Evolutionary conservation across 2,113 vertebrate species (phyloP).

Genomic region (Anoura caudifer): DNA sequence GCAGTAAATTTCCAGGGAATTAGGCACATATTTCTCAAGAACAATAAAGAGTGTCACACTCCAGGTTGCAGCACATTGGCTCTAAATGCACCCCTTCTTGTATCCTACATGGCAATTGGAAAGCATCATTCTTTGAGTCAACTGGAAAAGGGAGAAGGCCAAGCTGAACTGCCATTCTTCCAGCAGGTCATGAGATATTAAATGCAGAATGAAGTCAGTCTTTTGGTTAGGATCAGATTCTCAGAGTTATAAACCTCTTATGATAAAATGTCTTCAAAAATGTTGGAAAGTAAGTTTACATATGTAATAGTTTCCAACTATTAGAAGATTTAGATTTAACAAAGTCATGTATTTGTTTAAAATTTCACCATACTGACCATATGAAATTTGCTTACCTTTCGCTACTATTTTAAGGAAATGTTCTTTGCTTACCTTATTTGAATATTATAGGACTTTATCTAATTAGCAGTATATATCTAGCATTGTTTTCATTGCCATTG

Average conservation of each 20-base stretch:
- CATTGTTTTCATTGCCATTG: not conserved
- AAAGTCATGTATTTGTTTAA: not conserved
- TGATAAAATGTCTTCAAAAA: slow-evolving; percentile 17
- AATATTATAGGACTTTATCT: not conserved
- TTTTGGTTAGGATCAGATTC: not conserved
- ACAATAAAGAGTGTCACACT: not conserved
- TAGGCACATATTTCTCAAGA: slow-evolving; percentile 40
- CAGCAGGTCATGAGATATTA: slow-evolving; percentile 15
- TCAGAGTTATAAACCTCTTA: not conserved
- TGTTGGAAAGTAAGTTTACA: not conserved
- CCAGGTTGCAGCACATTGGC: slow-evolving; percentile 18
- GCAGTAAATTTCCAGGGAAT: slow-evolving; percentile 60
- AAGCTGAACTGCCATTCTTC: slow-evolving; percentile 1
- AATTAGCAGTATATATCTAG: not conserved
- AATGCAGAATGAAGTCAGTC: not conserved
- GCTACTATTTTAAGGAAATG: not conserved
- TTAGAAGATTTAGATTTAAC: not conserved
- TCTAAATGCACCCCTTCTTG: not conserved
- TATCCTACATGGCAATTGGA: not conserved
- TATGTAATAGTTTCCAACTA: not conserved
- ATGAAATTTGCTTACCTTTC: not conserved
- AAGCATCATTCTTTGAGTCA: not conserved
- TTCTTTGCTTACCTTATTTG: slow-evolving; percentile 29
- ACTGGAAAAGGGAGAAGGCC: not conserved
- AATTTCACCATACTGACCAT: not conserved